Conservation (phyloP, 2,888 invertebrate genomes). For the Patella depressa region DNA sequence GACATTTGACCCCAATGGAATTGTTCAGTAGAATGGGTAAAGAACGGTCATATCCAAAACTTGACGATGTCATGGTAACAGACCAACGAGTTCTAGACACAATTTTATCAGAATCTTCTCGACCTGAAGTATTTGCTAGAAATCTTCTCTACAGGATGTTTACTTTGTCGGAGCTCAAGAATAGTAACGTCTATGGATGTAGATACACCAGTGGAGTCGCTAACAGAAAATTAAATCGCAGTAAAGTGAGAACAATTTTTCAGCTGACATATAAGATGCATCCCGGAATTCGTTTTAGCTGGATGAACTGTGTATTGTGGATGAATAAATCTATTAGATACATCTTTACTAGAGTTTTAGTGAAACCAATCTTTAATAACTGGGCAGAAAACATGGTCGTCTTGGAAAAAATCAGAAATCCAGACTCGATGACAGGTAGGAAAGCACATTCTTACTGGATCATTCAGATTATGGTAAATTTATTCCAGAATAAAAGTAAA, state of each 20-base stretch:
- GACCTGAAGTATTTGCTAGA: conserved; percentile 1
- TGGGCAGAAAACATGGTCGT: too few species aligned
- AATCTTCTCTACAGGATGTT: not conserved
- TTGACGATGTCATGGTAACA: not conserved
- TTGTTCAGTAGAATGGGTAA: not conserved
- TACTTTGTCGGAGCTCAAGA: not conserved
- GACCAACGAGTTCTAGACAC: not conserved
- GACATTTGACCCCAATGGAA: not conserved
- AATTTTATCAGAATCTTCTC: not conserved
- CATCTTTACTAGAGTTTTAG: too few species aligned
- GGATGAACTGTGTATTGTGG: not conserved
- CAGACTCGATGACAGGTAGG: too few species aligned
- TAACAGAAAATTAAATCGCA: not conserved
- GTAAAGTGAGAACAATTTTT: not conserved
- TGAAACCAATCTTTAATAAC: too few species aligned
- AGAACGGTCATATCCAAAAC: not conserved
- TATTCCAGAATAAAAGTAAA: too few species aligned
- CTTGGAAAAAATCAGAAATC: too few species aligned
- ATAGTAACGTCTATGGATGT: not conserved
- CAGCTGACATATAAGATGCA: not conserved
- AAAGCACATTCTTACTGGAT: too few species aligned
- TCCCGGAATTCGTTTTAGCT: not conserved
- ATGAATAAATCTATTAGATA: not conserved
- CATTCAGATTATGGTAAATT: too few species aligned
- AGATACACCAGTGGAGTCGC: not conserved